A percentile compares a stretch with the other conserved stretches of the same genome.
These are phyloP conservation scores for Habropoda laboriosa DNA, from an alignment of 1,140 invertebrate species.

Conservation along the genomic window DNA sequence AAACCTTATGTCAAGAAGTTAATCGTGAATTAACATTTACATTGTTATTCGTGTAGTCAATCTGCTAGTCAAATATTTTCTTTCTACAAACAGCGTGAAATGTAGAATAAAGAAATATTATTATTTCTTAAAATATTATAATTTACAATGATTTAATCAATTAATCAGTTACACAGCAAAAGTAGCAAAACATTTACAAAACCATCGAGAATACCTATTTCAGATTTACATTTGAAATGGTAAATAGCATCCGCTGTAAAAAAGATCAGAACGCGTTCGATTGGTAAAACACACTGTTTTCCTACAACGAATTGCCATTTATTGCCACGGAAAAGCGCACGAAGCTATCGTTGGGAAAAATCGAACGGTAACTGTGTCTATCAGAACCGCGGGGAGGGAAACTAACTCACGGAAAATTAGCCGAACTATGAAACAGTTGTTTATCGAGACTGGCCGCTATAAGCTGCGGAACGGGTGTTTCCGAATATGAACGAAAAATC, in stretches of 20 bases:
- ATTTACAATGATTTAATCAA: too few relatives aligned
- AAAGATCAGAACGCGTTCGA: neutral
- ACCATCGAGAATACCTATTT: neutral
- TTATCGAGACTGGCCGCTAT: neutral
- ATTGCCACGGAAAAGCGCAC: neutral
- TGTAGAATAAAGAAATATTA: too few relatives aligned
- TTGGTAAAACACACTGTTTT: neutral
- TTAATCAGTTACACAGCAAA: too few relatives aligned
- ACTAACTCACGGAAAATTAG: constrained; percentile 9
- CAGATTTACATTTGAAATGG: neutral
- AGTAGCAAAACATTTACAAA: too few relatives aligned
- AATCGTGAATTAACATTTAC: too few relatives aligned
- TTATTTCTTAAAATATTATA: too few relatives aligned
- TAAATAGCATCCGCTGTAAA: neutral
- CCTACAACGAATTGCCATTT: neutral
- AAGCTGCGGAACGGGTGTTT: neutral
- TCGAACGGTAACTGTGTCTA: neutral
- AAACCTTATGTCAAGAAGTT: too few relatives aligned
- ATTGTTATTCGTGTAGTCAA: too few relatives aligned
- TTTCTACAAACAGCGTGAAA: too few relatives aligned
- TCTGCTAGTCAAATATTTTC: too few relatives aligned
- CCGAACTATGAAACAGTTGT: constrained; percentile 10
- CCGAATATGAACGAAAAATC: constrained; percentile 10
- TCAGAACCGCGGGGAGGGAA: neutral
- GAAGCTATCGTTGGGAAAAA: neutral